phyloP scores from a whole-genome alignment of 2,797 vertebrate genomes.

The Pseudomugil gertrudae region DNA sequence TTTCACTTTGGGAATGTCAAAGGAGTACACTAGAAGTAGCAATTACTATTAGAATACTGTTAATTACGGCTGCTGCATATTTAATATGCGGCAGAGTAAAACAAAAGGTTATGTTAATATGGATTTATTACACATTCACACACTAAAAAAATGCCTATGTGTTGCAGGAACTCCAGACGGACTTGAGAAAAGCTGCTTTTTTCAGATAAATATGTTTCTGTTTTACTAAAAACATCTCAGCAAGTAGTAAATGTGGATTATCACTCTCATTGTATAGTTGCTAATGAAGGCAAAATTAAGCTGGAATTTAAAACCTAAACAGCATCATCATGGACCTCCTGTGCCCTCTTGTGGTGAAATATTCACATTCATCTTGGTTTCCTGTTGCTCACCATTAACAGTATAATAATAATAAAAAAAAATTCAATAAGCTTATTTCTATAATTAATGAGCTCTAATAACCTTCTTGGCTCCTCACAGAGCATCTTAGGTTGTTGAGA shows the following conservation, averaged over 20 bases:
- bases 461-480: neutral
- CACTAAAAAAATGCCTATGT: slow-evolving; percentile 48
- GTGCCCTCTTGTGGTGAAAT: slow-evolving; percentile 78
- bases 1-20: slow-evolving; percentile 79
- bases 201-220: slow-evolving; percentile 43
- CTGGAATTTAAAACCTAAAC: slow-evolving; percentile 16
- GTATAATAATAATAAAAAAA: slow-evolving; percentile 9
- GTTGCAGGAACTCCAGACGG: slow-evolving; percentile 33
- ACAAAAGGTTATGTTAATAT: slow-evolving; percentile 79
- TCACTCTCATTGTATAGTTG: slow-evolving; percentile 51
- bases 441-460: slow-evolving; percentile 1
- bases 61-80: slow-evolving; percentile 76
- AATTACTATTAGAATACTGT: slow-evolving; percentile 79
- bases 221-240: slow-evolving; percentile 39
- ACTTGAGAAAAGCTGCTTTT: slow-evolving; percentile 47
- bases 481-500: neutral
- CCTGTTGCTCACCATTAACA: too few species aligned
- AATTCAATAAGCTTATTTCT: neutral
- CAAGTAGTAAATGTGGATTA: slow-evolving; percentile 56
- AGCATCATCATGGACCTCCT: slow-evolving; percentile 49
- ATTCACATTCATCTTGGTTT: neutral
- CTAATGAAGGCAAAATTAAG: slow-evolving; percentile 45
- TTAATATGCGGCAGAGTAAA: slow-evolving; percentile 74
- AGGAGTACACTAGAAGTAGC: slow-evolving; percentile 68
- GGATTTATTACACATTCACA: slow-evolving; percentile 67